Base-by-base conservation (phyloP, 2,888 invertebrate genomes). In the Zelleria hepariella region DNA sequence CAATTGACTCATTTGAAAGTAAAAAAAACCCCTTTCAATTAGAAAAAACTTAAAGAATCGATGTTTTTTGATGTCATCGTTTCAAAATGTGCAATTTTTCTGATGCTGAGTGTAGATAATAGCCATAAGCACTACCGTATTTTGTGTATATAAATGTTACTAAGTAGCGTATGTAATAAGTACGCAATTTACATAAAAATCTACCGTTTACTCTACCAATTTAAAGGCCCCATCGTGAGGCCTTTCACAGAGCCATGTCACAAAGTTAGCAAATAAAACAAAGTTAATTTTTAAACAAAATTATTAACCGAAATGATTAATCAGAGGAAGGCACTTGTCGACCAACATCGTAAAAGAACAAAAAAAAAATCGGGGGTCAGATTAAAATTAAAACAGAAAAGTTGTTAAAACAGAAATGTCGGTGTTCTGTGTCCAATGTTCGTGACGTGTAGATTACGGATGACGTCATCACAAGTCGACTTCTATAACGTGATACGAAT, bases 361-460 rank as follows among this genome's bases (percentile, higher is more conserved):
- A 69, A 63, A 68, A 66, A 58, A 53, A 61, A 60, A 56, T 58
- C 61, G 63, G 62, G 61, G 49, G 57, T 53, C 55, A 62, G 62
- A 68, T 62, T 52, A 62, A 62, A 66, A 67, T 66, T 60, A 61
- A 62, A 67, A 68, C 63, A 48, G 23, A 62, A 58, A 23, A 52
- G 32, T 56, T 75, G 82, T 84, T 15, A 53, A 10, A 53, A 53
- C 24, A 23, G 25, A 53, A 56, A 32, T 48, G 57, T 57, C 55
- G 26, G 55, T 55, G 55, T 55, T 32, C 27, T 27, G 32, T 55
- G 55, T 55, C 55, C 18, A 26, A 42, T 56, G 84, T 86, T 75
- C 73, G 85, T 86, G 86, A 84, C 78, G 79, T 86, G 86, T 86
- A 74, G n/a, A 18, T n/a, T 32, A 18, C 24, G 21, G 15, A 56